Evolutionary conservation across 2,888 invertebrate species (phyloP), one percentile per base, ranked within the genome.

Genomic region (Euproctis similis): DNA sequence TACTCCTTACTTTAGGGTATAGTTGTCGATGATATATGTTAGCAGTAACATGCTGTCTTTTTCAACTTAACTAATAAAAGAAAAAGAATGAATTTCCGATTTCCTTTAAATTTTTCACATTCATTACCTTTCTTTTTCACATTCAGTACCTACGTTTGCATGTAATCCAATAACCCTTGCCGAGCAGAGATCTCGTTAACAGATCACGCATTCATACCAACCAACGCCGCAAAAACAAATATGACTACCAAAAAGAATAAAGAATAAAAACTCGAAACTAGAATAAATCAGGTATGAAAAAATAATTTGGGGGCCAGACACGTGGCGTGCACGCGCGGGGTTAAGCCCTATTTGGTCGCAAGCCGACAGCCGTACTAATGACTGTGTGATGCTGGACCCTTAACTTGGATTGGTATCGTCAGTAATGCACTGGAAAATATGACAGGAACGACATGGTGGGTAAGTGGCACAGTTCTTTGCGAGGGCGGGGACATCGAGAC

Each of bases 201-300:
- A 26, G 23, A 34, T 24, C 28, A 21, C 36, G 12, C 31, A 31
- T 12, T 19, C 24, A 30, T 27, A 19, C 24, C 19, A 12, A 19
- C 12, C 11, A 19, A n/a, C 7, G 31, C 30, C 38, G 30, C 30
- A 39, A 35, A n/a, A 9, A n/a, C 24, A 35, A 42, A 42, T 19
- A 31, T 20, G 36, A 1, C 28, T n/a, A n/a, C n/a, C n/a, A n/a
- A 18, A 27, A 28, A 35, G 22, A 43, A 34, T 30, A 23, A 20
- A 24, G 6, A 21, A n/a, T n/a, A n/a, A n/a, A n/a, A n/a, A n/a
- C n/a, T n/a, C n/a, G n/a, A n/a, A n/a, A 28, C 36, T 68, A 58
- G 67, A 72, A 42, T 72, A 76, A 76, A 77, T 77, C 72, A 76
- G 59, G 75, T 75, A 81, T 72, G 70, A 74, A 65, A 75, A 78